Conservation (phyloP, 2,888 invertebrate species). For the Branchipolynoe longqiensis region DNA sequence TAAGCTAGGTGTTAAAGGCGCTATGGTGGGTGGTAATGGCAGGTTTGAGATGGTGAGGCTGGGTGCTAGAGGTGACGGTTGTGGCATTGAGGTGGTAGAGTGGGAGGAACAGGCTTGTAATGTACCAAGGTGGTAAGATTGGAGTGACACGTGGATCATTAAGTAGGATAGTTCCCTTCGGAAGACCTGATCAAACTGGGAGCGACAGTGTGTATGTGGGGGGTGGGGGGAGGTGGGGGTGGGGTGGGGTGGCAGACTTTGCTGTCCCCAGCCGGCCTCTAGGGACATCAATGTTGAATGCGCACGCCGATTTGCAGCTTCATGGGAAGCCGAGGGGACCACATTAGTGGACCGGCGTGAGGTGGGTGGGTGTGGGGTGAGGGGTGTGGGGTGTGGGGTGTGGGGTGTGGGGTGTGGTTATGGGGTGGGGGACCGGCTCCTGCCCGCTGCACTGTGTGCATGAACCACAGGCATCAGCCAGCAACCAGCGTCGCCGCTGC, state of each 20-base stretch:
- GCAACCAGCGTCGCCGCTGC: not conserved
- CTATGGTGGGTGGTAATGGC: too few species aligned
- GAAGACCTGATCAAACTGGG: too few species aligned
- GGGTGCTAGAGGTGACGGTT: too few species aligned
- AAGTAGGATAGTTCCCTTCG: conserved; percentile 3
- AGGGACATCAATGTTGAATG: conserved; percentile 51
- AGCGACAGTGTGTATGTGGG: not conserved
- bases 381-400: not conserved
- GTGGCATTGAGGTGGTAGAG: not conserved
- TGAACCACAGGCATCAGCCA: too few species aligned
- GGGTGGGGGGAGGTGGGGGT: not conserved
- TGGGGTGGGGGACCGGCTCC: too few species aligned
- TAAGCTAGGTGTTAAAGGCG: not conserved
- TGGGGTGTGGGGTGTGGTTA: too few species aligned
- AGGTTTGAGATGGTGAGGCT: too few species aligned
- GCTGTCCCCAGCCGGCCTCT: not conserved
- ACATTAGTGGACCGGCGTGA: conserved; percentile 1
- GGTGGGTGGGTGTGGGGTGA: not conserved
- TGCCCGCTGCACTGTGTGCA: not conserved
- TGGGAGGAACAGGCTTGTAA: too few species aligned
- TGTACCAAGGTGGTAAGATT: not conserved
- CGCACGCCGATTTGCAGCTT: conserved; percentile 35
- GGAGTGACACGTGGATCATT: not conserved
- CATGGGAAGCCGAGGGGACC: conserved; percentile 31
- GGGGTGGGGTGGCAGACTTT: not conserved